Evolutionary conservation across 2,888 invertebrate species (phyloP), one percentile per base, ranked within the genome.

Genomic region (Lasioglossum lativentre): DNA sequence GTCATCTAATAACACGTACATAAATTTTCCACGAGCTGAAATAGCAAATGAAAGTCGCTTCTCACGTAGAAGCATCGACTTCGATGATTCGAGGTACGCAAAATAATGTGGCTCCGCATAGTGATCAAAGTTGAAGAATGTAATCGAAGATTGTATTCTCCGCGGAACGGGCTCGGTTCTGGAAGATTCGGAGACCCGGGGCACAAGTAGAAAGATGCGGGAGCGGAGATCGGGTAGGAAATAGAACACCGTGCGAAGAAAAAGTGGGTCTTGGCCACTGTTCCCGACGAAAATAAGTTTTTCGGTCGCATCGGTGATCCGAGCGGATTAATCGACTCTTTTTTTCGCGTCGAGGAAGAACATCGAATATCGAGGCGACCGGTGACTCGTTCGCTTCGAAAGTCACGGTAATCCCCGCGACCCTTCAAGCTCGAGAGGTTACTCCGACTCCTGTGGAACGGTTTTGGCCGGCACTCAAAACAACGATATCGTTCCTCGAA

Each of bases 191-290:
- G 23, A 16, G 63, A 71, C 59, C 71, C 16, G 76, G 76, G 45
- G 45, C 75, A 86, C 82, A 84, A 80, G 88, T 82, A 84, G 85
- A 78, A 70, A 88, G 80, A 74, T 70, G 59, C 47, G 38, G 73
- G 42, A 52, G 66, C 4, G 16, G 30, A 59, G 59, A 59, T 27
- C 59, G 27, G 80, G 76, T 74, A 83, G 87, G 89, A 89, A 89
- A 85, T 89, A 88, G 89, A 85, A 85, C 80, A 68, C 47, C 70
- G 81, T 47, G 72, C 75, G 82, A 79, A 78, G 80, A 83, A 88
- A 82, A 89, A 89, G 82, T 88, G 87, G 89, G 88, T 89, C 89
- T 89, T 88, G 89, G 89, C 87, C 89, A 73, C 23, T 38, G 76
- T 80, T 47, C 70, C 72, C 73, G 78, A 85, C 89, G 78, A 88